phyloP scores from a whole-genome alignment of 2,797 vertebrate species.

The Squalus acanthias region DNA sequence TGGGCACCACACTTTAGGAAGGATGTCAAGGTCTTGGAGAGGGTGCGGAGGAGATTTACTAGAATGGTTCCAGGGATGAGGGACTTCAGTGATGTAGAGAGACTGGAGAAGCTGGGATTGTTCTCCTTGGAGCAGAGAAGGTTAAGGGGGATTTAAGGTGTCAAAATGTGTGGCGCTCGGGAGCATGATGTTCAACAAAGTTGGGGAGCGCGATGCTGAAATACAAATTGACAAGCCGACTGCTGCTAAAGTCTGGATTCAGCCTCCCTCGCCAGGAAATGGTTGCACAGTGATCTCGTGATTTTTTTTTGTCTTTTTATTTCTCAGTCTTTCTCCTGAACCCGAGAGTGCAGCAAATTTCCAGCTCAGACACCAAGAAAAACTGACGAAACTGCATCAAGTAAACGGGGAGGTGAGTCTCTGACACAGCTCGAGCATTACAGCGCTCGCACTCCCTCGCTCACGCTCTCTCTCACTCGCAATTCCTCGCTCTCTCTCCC shows the following conservation, averaged over 20 bases:
- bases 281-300: neutral
- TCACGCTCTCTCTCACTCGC: neutral
- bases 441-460: no score
- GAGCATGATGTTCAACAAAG: neutral
- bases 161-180: neutral
- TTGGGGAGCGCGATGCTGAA: neutral
- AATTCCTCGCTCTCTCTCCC: neutral
- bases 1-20: neutral
- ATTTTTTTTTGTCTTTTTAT: constrained; percentile 45
- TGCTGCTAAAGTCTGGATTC: neutral
- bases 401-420: constrained; percentile 66
- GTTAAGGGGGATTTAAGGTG: neutral
- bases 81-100: neutral
- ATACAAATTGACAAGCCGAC: neutral
- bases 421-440: neutral
- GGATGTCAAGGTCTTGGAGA: neutral
- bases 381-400: constrained; percentile 49
- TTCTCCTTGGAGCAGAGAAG: neutral
- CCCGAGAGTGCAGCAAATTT: constrained; percentile 45
- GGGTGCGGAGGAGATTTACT: neutral
- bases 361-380: constrained; percentile 47
- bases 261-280: no score
- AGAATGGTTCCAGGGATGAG: neutral
- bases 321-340: constrained; percentile 14
- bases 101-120: neutral